These are phyloP conservation scores for Erebia palarica DNA, from an alignment of 2,888 invertebrate species.

Conservation along the genomic window DNA sequence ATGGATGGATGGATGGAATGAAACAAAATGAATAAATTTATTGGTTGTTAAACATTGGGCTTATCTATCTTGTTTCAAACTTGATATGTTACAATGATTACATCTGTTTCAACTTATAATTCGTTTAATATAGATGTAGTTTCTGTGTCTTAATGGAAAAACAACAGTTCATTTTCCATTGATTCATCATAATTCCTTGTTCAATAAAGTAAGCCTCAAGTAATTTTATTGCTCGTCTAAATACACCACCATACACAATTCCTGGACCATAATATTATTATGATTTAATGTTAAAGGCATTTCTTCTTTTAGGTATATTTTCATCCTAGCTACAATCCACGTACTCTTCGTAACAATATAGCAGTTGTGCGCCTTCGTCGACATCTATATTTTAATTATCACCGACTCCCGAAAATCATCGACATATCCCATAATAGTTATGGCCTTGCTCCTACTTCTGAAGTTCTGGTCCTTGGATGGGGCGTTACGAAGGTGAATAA, in stretches of 20 bases:
- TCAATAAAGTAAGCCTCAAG: no score
- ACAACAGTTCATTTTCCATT: background rate
- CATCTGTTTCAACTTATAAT: background rate
- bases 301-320: constrained; percentile 62
- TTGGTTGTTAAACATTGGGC: background rate
- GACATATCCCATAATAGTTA: constrained; percentile 49
- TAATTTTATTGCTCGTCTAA: no score
- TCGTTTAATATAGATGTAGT: no score
- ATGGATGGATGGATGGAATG: background rate
- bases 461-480: constrained; percentile 69
- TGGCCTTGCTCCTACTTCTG: constrained; percentile 54
- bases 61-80: background rate
- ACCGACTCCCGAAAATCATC: constrained; percentile 61
- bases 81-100: background rate
- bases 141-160: background rate
- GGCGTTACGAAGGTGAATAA: constrained; percentile 67
- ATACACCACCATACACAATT: no score
- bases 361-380: constrained; percentile 64
- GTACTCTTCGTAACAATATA: constrained; percentile 62
- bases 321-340: constrained; percentile 69
- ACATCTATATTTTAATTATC: constrained; percentile 56
- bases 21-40: background rate
- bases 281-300: no score
- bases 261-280: no score
- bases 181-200: no score